Evolutionary conservation across 23 tunicate species (phyloP).

Genomic region (Aplidium turbinatum): DNA sequence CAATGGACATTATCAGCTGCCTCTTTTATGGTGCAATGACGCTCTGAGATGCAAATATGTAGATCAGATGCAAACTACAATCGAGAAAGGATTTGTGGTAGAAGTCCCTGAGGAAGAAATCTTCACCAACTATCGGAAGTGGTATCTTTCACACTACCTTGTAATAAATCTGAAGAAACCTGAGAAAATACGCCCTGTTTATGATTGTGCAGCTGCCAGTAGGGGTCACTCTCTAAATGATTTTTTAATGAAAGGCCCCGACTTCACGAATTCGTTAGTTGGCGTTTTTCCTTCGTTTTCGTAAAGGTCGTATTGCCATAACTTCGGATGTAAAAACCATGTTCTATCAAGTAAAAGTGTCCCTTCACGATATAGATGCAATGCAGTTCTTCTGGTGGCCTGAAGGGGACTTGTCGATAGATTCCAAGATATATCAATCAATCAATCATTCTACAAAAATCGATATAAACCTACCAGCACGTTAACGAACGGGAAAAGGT

Average conservation of each 20-base stretch:
- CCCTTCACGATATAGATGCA: too few relatives aligned
- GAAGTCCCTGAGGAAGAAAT: not conserved
- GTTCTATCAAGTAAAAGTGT: not conserved
- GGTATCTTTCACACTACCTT: too few relatives aligned
- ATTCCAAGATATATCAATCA: too few relatives aligned
- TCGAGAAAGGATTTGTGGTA: not conserved
- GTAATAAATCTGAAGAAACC: too few relatives aligned
- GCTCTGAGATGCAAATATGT: not conserved
- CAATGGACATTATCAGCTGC: not conserved
- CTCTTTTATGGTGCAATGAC: not conserved
- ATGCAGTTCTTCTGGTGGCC: conserved; percentile 8
- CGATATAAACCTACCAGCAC: too few relatives aligned
- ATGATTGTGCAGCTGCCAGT: not conserved
- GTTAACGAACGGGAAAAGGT: too few relatives aligned
- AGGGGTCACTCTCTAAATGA: not conserved
- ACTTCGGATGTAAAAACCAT: not conserved
- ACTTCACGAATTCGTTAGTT: not conserved
- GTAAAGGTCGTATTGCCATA: not conserved
- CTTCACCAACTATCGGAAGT: not conserved
- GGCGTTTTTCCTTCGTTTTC: not conserved
- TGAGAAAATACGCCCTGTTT: not conserved
- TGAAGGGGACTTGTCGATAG: not conserved
- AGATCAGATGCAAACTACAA: not conserved
- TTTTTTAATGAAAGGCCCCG: not conserved
- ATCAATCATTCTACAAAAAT: too few relatives aligned